Evolutionary conservation across 2,888 invertebrate species (phyloP).

Genomic region (Cataglyphis altisquamis): DNA sequence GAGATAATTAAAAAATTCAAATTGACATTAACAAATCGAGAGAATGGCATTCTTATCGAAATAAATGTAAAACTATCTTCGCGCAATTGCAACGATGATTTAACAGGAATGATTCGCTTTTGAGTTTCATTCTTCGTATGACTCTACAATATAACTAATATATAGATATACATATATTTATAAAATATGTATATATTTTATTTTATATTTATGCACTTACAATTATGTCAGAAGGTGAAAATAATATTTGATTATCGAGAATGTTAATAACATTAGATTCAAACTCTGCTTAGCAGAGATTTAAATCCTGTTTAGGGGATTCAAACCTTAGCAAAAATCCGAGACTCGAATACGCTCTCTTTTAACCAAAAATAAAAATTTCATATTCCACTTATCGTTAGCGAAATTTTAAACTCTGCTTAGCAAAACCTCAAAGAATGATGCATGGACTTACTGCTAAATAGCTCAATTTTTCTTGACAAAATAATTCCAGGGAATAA

Average conservation of each 20-base stretch:
- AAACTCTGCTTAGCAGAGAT: neutral
- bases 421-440: neutral
- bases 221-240: neutral
- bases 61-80: too few relatives aligned
- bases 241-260: neutral
- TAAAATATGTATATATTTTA: conserved; percentile 7
- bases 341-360: neutral
- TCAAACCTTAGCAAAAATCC: neutral
- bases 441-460: neutral
- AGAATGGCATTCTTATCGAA: too few relatives aligned
- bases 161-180: neutral
- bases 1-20: too few relatives aligned
- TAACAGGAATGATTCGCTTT: too few relatives aligned
- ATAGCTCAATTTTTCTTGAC: neutral
- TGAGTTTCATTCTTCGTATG: too few relatives aligned
- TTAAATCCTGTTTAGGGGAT: neutral
- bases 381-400: too few relatives aligned
- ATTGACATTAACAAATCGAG: too few relatives aligned
- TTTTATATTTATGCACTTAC: neutral
- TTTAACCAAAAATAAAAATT: neutral
- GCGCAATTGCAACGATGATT: too few relatives aligned
- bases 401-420: too few relatives aligned
- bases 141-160: too few relatives aligned
- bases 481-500: too few relatives aligned
- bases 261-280: neutral